A percentile compares a stretch with the other conserved stretches of the same genome.
Evolutionary conservation across 2,888 invertebrate genomes (phyloP).

Genomic region (Sylvicola fuscatus): DNA sequence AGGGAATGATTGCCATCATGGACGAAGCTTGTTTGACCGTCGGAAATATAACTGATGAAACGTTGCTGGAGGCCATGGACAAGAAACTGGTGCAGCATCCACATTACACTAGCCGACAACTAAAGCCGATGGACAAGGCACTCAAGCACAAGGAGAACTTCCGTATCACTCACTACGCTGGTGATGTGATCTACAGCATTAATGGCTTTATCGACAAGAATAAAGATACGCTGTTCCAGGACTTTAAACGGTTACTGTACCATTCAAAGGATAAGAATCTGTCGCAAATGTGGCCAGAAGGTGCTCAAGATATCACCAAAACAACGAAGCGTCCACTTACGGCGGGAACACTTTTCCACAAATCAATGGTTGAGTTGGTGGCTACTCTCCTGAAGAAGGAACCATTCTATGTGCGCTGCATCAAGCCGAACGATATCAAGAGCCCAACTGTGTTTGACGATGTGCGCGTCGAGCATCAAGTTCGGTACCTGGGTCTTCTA

Average conservation of each 20-base stretch:
- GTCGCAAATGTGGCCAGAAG: slow-evolving; percentile 91
- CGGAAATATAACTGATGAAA: slow-evolving; percentile 69
- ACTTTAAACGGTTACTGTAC: slow-evolving; percentile 82
- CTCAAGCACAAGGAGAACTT: slow-evolving; percentile 61
- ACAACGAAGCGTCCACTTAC: slow-evolving; percentile 90
- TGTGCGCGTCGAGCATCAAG: slow-evolving; percentile 35
- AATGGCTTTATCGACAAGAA: slow-evolving; percentile 93
- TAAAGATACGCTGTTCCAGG: slow-evolving; percentile 90
- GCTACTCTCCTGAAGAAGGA: slow-evolving; percentile 77
- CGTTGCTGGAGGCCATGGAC: slow-evolving; percentile 85
- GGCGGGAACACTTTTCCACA: slow-evolving; percentile 86
- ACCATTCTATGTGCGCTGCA: slow-evolving; percentile 91
- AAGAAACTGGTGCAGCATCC: slow-evolving; percentile 64
- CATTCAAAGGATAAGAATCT: slow-evolving; percentile 61
- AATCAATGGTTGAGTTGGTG: slow-evolving; percentile 81
- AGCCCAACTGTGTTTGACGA: slow-evolving; percentile 70
- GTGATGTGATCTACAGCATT: slow-evolving; percentile 83
- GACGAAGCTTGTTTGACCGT: slow-evolving; percentile 95
- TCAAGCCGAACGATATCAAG: slow-evolving; percentile 93
- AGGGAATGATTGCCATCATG: slow-evolving; percentile 80
- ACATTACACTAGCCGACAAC: slow-evolving; percentile 76
- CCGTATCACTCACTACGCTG: slow-evolving; percentile 84
- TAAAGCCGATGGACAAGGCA: slow-evolving; percentile 63
- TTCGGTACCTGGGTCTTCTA: slow-evolving; percentile 66
- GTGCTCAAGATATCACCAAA: slow-evolving; percentile 70